Base-by-base conservation (phyloP, 1,140 invertebrate species). In the Popillia japonica region DNA sequence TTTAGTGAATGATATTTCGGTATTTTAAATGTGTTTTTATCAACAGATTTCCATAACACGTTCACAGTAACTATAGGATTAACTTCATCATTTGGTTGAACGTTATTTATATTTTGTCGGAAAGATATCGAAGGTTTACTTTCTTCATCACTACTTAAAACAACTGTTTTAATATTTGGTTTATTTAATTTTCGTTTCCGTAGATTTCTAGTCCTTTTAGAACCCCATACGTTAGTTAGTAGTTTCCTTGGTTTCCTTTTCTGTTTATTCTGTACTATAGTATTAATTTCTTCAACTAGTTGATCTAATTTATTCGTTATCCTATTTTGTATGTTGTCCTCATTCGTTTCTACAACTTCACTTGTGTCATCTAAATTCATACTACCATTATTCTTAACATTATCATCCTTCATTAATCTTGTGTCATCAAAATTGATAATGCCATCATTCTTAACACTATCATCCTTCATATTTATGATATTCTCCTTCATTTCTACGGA, bases 1-100 rank as follows among this genome's bases (percentile, higher is more conserved):
- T 4, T 10, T 42, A 74, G 41, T n/a, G 27, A 14, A 20, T 74
- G 72, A 44, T 20, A 74, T 74, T 74, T 74, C 40, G 34, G n/a
- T 23, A 74, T 34, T 20, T 74, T 74, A 42, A 74, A 74, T 1
- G 27, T 8, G 6, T 74, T 34, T 2, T 8, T 74, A 4, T 74
- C 34, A 6, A 74, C 41, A 34, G 41, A 74, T 74, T 74, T 74
- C 72, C 72, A 74, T 42, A 74, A 14, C 41, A 74, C 72, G 7
- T 10, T 11, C 20, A 74, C 17, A 23, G 34, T 41, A 17, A 74
- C 72, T n/a, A 44, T 41, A 40, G 72, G 72, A 17, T 74, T 74
- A n/a, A 74, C 7, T 34, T 68, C 61, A 6, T 27, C 17, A 68
- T 68, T 68, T 6, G 3, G 9, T 68, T 68, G 48, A 2, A 17